Conservation (phyloP, 2,888 invertebrate species). For the Agrotis segetum region DNA sequence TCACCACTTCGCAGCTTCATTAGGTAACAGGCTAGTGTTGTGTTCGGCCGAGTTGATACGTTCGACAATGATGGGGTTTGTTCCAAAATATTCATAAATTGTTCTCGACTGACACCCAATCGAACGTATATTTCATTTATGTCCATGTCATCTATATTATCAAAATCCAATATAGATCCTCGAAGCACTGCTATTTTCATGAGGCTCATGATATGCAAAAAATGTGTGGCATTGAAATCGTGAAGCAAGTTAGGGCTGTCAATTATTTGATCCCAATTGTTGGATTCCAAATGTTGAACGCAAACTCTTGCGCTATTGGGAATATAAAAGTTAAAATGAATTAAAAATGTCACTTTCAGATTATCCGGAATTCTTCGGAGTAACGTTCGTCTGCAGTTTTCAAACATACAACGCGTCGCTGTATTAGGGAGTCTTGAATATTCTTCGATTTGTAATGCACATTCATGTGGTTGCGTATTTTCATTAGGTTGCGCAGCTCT, state of each 20-base stretch:
- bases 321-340: constrained; percentile 14
- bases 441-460: constrained; percentile 7
- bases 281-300: constrained; percentile 13
- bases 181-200: no score
- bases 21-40: constrained; percentile 3
- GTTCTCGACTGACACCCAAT: constrained; percentile 4
- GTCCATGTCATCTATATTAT: no score
- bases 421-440: constrained; percentile 5
- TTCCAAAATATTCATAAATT: constrained; percentile 4
- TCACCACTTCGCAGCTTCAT: constrained; percentile 3
- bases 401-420: constrained; percentile 7
- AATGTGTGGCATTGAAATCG: no score
- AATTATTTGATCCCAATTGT: constrained; percentile 2
- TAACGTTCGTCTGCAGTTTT: constrained; percentile 6
- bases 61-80: constrained; percentile 1
- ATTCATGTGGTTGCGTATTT: constrained; percentile 11
- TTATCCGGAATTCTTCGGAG: background rate
- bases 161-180: no score
- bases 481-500: background rate
- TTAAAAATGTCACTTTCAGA: constrained; percentile 1
- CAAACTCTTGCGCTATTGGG: constrained; percentile 11
- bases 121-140: background rate
- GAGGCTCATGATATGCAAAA: no score
- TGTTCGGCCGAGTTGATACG: constrained; percentile 3
- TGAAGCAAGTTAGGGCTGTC: no score